phyloP scores from a whole-genome alignment of 2,888 invertebrate species.

The Tolmerus cingulatus region DNA sequence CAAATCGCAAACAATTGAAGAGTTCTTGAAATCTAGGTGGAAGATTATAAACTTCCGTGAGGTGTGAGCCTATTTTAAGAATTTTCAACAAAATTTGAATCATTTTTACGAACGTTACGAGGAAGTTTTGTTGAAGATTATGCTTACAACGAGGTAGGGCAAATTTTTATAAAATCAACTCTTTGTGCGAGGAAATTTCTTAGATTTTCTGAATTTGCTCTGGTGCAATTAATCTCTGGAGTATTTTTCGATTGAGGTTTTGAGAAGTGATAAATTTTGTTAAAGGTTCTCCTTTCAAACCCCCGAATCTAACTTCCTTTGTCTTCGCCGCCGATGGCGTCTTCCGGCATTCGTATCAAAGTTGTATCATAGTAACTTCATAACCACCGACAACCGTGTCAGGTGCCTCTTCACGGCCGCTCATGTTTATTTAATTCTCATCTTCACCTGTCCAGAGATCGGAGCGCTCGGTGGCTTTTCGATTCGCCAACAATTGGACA shows the following conservation, averaged over 20 bases:
- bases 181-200: background rate
- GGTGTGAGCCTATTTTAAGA: background rate
- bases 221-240: background rate
- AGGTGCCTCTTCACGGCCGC: background rate
- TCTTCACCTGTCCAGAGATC: background rate
- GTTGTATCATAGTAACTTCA: background rate
- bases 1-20: background rate
- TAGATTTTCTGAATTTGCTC: background rate
- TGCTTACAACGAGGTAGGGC: background rate
- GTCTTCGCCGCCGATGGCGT: background rate
- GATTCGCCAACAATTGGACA: background rate
- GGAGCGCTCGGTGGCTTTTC: background rate
- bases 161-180: background rate
- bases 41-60: background rate
- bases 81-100: background rate
- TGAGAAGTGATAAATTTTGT: background rate
- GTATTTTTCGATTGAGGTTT: background rate
- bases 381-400: background rate
- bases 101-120: background rate
- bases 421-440: background rate
- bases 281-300: no score
- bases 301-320: no score
- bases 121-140: background rate
- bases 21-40: background rate
- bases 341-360: background rate